Base-by-base conservation (phyloP, 2,113 vertebrate genomes). In the Nansenia antarctica region DNA sequence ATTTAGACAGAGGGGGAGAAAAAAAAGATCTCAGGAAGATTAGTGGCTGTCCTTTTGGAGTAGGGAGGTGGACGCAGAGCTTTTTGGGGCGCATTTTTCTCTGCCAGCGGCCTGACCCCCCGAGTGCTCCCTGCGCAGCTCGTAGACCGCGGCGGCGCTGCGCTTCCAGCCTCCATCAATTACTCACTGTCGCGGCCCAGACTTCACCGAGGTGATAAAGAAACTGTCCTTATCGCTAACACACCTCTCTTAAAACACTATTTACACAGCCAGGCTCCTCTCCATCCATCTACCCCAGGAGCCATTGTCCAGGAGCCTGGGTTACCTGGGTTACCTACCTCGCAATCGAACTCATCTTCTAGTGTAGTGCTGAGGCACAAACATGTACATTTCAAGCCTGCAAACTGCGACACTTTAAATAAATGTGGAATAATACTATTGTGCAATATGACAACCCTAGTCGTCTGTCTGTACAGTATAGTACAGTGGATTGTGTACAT, bases 1-100 rank as follows among this genome's bases (percentile, higher is more conserved):
- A 74, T 87, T 85, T 73, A 87, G 42, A 69, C 69, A 57, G 68
- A 69, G 72, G 34, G 65, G 31, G 45, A 4, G 20, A 37, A 20
- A 61, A 27, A 29, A 14, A 45, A n/a, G 45, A 64, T 84, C 84
- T 85, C 79, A 72, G 77, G 84, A 86, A 90, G 89, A 87, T 89
- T 85, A 90, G 87, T 88, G 76, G 77, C 67, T 72, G 42, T 87
- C 88, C 87, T 82, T 82, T 86, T 78, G 73, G 57, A 78, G 73
- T 32, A 73, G 45, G 70, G 74, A 82, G 81, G 72, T 80, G 79
- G 77, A 86, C 71, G 69, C 69, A 49, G 59, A 70, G 31, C 34
- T 65, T 82, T 88, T 87, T 77, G 77, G 67, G 58, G 72, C 83
- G 49, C 92, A 89, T 90, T 93, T 91, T 91, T 93, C 92, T 92